These are phyloP conservation scores for Ellobium chinense DNA, from an alignment of 2,888 invertebrate genomes.

Conservation along the genomic window DNA sequence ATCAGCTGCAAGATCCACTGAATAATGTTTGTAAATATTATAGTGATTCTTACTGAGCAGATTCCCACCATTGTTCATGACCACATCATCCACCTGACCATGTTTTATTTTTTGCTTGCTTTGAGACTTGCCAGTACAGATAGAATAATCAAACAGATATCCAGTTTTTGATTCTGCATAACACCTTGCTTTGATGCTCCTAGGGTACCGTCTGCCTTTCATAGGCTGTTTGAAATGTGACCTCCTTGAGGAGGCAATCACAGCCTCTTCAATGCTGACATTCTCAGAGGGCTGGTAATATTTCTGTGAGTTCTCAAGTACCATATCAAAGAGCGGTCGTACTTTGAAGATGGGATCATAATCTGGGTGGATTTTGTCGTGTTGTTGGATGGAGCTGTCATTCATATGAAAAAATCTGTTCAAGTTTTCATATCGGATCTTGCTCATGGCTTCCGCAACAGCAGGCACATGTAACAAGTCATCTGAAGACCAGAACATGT, in stretches of 20 bases:
- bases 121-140: constrained; percentile 9
- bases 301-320: neutral
- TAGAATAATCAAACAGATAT: neutral
- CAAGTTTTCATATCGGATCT: neutral
- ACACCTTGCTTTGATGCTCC: neutral
- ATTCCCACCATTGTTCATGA: neutral
- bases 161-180: neutral
- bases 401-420: neutral
- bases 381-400: neutral
- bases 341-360: constrained; percentile 29
- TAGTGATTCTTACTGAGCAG: too few species aligned
- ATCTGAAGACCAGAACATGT: neutral
- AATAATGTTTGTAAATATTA: constrained; percentile 18
- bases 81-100: neutral
- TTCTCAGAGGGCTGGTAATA: neutral
- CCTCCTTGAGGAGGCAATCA: constrained; percentile 8
- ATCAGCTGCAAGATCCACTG: neutral
- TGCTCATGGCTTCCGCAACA: constrained; percentile 10
- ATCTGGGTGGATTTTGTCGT: neutral
- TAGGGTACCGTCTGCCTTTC: neutral
- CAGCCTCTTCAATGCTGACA: constrained; percentile 29
- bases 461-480: neutral
- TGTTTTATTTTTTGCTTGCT: neutral
- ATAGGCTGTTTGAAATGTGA: neutral
- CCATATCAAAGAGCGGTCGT: neutral